Percentiles rank a stretch among this genome's conserved stretches.
Evolutionary conservation across 1,140 invertebrate species (phyloP).

Genomic region (Parasteatoda tepidariorum): DNA sequence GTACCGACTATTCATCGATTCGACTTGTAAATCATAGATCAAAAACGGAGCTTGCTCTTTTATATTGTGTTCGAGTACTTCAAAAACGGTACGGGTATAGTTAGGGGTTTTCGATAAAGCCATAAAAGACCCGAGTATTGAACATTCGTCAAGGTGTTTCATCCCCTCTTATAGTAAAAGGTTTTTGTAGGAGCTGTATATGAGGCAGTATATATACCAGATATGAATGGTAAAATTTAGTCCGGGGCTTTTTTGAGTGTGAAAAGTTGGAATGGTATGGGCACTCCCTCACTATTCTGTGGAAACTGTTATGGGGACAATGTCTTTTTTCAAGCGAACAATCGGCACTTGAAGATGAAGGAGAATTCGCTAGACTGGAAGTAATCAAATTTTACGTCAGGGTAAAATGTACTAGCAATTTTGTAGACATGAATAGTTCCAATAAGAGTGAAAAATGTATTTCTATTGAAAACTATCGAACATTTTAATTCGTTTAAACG

Average conservation of each 20-base stretch:
- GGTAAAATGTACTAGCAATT: too few relatives aligned
- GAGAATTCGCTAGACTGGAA: too few relatives aligned
- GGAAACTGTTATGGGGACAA: neutral
- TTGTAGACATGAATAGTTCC: too few relatives aligned
- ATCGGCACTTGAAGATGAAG: too few relatives aligned
- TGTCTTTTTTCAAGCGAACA: neutral
- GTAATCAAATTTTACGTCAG: too few relatives aligned
- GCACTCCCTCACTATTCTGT: neutral
- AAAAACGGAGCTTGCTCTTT: slow-evolving; percentile 16
- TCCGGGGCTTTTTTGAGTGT: slow-evolving; percentile 3
- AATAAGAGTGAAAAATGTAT: too few relatives aligned
- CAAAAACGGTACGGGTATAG: neutral
- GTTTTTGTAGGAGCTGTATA: slow-evolving; percentile 2
- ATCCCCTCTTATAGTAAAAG: neutral
- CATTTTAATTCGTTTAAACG: too few relatives aligned
- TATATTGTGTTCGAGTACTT: neutral
- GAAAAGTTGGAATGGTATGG: slow-evolving; percentile 12
- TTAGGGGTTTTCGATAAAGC: too few relatives aligned
- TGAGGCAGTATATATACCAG: slow-evolving; percentile 13
- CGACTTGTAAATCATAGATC: slow-evolving; percentile 47
- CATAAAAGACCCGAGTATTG: slow-evolving; percentile 12
- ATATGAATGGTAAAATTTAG: slow-evolving; percentile 31
- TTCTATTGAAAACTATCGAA: too few relatives aligned
- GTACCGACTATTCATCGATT: slow-evolving; percentile 32
- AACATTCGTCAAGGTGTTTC: slow-evolving; percentile 7